A percentile compares a stretch with the other conserved stretches of the same genome.
Conservation (phyloP, 2,797 vertebrate species). For the Falco concolor region DNA sequence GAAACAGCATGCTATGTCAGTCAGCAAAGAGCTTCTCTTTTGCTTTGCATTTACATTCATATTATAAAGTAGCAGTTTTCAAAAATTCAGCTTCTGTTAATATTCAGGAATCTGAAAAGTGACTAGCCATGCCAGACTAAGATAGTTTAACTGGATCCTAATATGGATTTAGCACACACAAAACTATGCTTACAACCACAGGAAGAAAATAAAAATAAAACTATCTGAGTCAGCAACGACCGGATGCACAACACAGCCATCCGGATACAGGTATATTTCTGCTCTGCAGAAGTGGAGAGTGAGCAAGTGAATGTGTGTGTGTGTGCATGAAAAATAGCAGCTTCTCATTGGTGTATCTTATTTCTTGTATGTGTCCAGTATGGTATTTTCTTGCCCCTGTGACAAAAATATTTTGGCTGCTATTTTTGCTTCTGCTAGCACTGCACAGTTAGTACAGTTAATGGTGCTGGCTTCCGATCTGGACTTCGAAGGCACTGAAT, state of each 20-base stretch:
- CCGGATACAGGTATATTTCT: not conserved
- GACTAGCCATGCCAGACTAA: conserved; percentile 7
- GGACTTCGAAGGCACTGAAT: not conserved
- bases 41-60: conserved; percentile 8
- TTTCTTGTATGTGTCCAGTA: not conserved
- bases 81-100: conserved; percentile 13
- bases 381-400: not conserved
- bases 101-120: not conserved
- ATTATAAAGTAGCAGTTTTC: not conserved
- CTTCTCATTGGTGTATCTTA: not conserved
- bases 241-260: not conserved
- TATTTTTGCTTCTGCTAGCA: conserved; percentile 15
- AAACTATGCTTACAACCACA: not conserved
- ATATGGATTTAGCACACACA: conserved; percentile 3
- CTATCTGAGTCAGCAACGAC: not conserved
- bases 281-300: not conserved
- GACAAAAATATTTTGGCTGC: not conserved
- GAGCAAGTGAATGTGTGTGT: not conserved
- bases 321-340: not conserved
- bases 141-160: not conserved
- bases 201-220: not conserved
- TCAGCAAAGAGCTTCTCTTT: not conserved
- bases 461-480: not conserved
- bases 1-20: not conserved
- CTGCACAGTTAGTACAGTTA: not conserved